Evolutionary conservation across 2,888 invertebrate species (phyloP).

Genomic region (Enoplolaimus lenunculus): DNA sequence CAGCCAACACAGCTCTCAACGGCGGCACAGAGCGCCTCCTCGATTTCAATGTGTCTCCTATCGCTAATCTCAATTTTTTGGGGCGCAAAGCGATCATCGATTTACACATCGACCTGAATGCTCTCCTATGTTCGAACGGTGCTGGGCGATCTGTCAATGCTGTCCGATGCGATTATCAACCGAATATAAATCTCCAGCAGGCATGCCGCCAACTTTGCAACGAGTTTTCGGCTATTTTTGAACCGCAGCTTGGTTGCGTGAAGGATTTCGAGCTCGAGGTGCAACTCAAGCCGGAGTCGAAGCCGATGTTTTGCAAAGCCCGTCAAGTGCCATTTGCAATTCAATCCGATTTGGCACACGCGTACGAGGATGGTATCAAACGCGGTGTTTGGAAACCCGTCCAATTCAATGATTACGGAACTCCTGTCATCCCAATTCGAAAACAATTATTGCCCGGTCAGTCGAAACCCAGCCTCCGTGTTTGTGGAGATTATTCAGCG

Average conservation of each 20-base stretch:
- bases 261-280: not conserved
- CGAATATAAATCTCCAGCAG: too few relatives aligned
- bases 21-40: too few relatives aligned
- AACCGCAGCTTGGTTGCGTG: not conserved
- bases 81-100: too few relatives aligned
- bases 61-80: too few relatives aligned
- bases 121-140: too few relatives aligned
- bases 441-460: not conserved
- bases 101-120: too few relatives aligned
- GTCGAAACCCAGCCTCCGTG: not conserved
- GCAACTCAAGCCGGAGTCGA: not conserved
- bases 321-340: conserved; percentile 12
- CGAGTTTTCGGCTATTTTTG: not conserved
- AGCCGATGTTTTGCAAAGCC: not conserved
- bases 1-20: too few relatives aligned
- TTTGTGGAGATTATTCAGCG: too few relatives aligned
- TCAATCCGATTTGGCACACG: not conserved
- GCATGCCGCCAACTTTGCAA: too few relatives aligned
- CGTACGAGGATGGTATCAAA: not conserved
- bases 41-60: too few relatives aligned
- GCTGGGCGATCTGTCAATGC: too few relatives aligned
- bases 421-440: not conserved
- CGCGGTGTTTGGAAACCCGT: not conserved
- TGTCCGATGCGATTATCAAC: too few relatives aligned
- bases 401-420: not conserved